These are phyloP conservation scores for Phasia obesa DNA, from an alignment of 2,888 invertebrate species.

Conservation along the genomic window DNA sequence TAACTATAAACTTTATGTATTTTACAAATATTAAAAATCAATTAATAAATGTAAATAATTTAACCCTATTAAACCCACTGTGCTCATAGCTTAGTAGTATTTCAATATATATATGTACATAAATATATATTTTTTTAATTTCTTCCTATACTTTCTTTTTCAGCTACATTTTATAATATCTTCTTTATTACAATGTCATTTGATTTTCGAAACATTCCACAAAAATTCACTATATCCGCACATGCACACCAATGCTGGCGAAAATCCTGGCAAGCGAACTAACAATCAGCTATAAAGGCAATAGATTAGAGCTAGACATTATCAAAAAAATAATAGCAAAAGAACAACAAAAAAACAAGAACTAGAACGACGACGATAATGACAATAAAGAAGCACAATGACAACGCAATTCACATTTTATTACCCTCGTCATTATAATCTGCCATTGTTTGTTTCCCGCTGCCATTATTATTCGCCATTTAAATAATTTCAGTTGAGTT, in stretches of 20 bases:
- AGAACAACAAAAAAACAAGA: conserved; percentile 8
- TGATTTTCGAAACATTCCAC: conserved; percentile 66
- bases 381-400: conserved; percentile 70
- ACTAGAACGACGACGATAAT: conserved; percentile 16
- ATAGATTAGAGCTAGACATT: conserved; percentile 55
- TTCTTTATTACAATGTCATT: conserved; percentile 59
- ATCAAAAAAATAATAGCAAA: neutral
- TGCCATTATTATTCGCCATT: conserved; percentile 82
- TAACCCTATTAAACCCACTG: conserved; percentile 45
- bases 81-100: neutral
- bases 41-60: too few species aligned
- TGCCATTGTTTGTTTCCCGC: conserved; percentile 76
- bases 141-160: conserved; percentile 54
- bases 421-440: conserved; percentile 81
- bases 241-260: neutral
- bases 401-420: conserved; percentile 79
- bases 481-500: conserved; percentile 79
- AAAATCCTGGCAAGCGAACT: conserved; percentile 46
- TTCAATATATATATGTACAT: too few species aligned
- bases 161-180: conserved; percentile 52
- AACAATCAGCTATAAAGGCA: conserved; percentile 44
- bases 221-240: conserved; percentile 63
- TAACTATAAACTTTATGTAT: too few species aligned
- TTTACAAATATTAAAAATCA: too few species aligned
- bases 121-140: conserved; percentile 60